phyloP scores from a whole-genome alignment of 2,888 invertebrate species.

The Theodoxus fluviatilis region DNA sequence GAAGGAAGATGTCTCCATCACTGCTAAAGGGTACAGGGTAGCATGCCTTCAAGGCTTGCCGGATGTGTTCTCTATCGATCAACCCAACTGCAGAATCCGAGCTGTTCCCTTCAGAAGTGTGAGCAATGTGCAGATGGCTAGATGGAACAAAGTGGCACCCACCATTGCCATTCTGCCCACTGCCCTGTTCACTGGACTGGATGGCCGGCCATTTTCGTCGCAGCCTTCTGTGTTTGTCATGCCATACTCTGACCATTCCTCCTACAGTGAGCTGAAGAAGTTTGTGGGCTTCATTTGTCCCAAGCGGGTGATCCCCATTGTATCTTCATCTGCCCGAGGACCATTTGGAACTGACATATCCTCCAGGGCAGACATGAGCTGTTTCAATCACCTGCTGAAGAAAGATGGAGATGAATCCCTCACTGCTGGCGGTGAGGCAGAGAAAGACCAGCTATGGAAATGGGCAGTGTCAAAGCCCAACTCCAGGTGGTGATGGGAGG shows the following conservation, averaged over 20 bases:
- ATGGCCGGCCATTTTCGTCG: slow-evolving; percentile 44
- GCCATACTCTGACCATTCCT: slow-evolving; percentile 66
- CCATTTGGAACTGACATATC: slow-evolving; percentile 44
- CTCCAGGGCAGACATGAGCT: slow-evolving; percentile 49
- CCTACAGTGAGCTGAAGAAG: slow-evolving; percentile 60
- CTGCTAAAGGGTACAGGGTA: slow-evolving; percentile 41
- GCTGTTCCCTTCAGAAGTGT: slow-evolving; percentile 51
- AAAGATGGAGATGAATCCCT: too few relatives aligned
- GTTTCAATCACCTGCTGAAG: too few relatives aligned
- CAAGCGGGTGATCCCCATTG: slow-evolving; percentile 60
- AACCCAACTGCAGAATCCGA: slow-evolving; percentile 42
- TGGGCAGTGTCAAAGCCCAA: too few relatives aligned
- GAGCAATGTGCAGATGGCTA: slow-evolving; percentile 39
- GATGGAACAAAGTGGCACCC: slow-evolving; percentile 42
- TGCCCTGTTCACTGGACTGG: slow-evolving; percentile 53
- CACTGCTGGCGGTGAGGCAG: too few relatives aligned
- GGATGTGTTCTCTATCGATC: slow-evolving; percentile 48
- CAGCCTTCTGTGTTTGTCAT: slow-evolving; percentile 56
- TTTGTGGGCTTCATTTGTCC: slow-evolving; percentile 63
- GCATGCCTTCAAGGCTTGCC: slow-evolving; percentile 49
- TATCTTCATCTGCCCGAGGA: slow-evolving; percentile 42
- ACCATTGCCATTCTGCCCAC: slow-evolving; percentile 62
- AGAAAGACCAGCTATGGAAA: too few relatives aligned
- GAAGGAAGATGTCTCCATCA: slow-evolving; percentile 57
- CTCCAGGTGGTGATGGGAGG: too few relatives aligned